Conservation (phyloP, 2,113 vertebrate species). For the Nothocercus nigrocapillus region DNA sequence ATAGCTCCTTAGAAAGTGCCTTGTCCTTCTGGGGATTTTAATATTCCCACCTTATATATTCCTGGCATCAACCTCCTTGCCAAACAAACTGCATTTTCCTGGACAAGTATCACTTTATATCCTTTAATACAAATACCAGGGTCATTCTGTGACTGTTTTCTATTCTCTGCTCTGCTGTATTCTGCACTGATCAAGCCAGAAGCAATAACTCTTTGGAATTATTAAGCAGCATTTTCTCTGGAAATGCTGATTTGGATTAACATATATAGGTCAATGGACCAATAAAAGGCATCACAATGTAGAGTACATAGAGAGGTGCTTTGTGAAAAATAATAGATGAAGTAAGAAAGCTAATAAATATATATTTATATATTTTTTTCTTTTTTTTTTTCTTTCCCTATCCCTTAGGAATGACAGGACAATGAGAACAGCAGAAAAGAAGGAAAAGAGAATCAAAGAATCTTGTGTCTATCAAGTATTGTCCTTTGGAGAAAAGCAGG, state of each 20-base stretch:
- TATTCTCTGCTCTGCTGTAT: background rate
- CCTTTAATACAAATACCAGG: slow-evolving; percentile 9
- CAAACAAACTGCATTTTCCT: slow-evolving; percentile 23
- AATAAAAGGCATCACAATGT: background rate
- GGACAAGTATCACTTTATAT: background rate
- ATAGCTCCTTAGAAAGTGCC: background rate
- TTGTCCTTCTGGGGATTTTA: background rate
- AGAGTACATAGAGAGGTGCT: background rate
- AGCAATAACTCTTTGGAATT: slow-evolving; percentile 33
- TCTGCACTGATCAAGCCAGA: slow-evolving; percentile 12
- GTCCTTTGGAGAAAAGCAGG: background rate
- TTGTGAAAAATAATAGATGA: background rate
- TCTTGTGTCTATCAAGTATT: background rate
- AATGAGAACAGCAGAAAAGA: background rate
- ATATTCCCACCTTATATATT: background rate
- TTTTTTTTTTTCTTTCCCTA: background rate
- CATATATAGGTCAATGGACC: background rate
- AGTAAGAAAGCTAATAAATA: background rate
- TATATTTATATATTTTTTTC: background rate
- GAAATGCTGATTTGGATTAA: slow-evolving; percentile 34
- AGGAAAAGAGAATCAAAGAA: background rate
- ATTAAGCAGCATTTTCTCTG: slow-evolving; percentile 50
- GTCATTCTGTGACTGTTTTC: background rate
- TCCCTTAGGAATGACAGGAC: background rate
- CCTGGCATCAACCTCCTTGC: background rate